Conservation (phyloP, 1,140 invertebrate genomes). For the Papilio helenus region DNA sequence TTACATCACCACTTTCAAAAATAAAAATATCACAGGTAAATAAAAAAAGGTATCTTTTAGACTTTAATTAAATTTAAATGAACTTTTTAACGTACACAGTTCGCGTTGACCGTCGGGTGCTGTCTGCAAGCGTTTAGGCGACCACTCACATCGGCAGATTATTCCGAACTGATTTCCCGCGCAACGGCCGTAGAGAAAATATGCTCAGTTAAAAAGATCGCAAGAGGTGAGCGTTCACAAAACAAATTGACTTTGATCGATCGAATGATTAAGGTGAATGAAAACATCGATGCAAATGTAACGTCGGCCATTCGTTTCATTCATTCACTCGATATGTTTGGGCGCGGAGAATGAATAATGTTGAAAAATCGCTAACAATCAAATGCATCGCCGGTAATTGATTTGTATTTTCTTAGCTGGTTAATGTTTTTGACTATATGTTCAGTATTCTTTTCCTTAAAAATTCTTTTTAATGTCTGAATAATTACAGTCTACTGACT, state of each 20-base stretch:
- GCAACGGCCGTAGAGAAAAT: not conserved
- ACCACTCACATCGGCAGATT: constrained; percentile 5
- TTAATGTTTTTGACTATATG: not conserved
- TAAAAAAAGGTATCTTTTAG: not conserved
- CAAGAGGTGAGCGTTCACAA: constrained; percentile 18
- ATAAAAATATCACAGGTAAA: not conserved
- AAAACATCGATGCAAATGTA: constrained; percentile 19
- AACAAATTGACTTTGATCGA: constrained; percentile 37
- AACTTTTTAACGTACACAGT: not conserved
- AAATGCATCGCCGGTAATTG: constrained; percentile 14
- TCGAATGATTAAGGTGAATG: constrained; percentile 18
- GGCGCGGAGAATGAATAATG: not conserved
- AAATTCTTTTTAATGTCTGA: not conserved
- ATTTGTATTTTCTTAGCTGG: constrained; percentile 10
- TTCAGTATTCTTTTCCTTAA: not conserved
- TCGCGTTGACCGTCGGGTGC: not conserved
- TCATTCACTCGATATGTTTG: not conserved
- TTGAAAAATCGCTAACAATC: constrained; percentile 4
- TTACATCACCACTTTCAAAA: not conserved
- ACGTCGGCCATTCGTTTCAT: not conserved
- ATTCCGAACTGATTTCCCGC: constrained; percentile 31
- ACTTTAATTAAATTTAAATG: constrained; percentile 2
- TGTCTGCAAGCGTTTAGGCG: not conserved
- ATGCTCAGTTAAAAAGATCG: not conserved
- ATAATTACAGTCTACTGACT: not conserved